Evolutionary conservation across 2,888 invertebrate genomes (phyloP).

Genomic region (Xestia xanthographa): DNA sequence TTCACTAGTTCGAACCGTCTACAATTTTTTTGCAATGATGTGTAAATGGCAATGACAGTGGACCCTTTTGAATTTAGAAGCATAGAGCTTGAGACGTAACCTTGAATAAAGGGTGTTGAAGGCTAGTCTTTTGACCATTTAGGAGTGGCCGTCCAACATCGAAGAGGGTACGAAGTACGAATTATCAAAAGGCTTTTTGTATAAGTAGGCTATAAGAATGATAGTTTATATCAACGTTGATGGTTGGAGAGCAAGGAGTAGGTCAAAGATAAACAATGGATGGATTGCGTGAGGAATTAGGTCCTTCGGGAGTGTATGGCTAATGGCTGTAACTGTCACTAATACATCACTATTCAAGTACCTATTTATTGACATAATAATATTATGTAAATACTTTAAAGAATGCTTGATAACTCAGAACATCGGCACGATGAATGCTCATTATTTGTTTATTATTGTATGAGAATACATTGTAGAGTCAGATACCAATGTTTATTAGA

Average conservation of each 20-base stretch:
- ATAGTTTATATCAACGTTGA: neutral
- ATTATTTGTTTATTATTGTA: slow-evolving; percentile 59
- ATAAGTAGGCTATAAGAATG: neutral
- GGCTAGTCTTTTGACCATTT: neutral
- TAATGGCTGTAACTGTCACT: neutral
- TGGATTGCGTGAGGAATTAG: neutral
- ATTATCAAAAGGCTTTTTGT: too few species aligned
- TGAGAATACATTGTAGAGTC: slow-evolving; percentile 35
- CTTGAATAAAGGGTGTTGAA: neutral
- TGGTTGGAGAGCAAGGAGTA: neutral
- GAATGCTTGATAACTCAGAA: neutral
- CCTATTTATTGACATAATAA: neutral
- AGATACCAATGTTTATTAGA: slow-evolving; percentile 33
- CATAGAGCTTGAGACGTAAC: neutral
- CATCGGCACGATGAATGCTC: slow-evolving; percentile 31
- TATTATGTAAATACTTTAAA: neutral
- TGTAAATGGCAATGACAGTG: too few species aligned
- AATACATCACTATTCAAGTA: neutral
- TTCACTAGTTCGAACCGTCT: neutral
- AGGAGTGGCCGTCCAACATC: neutral
- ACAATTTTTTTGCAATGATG: neutral
- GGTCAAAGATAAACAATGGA: neutral
- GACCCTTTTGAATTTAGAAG: slow-evolving; percentile 3
- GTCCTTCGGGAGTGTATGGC: neutral
- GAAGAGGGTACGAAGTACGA: neutral